Conservation (phyloP, 1,140 invertebrate species). For the Andrena cerasifolii region DNA sequence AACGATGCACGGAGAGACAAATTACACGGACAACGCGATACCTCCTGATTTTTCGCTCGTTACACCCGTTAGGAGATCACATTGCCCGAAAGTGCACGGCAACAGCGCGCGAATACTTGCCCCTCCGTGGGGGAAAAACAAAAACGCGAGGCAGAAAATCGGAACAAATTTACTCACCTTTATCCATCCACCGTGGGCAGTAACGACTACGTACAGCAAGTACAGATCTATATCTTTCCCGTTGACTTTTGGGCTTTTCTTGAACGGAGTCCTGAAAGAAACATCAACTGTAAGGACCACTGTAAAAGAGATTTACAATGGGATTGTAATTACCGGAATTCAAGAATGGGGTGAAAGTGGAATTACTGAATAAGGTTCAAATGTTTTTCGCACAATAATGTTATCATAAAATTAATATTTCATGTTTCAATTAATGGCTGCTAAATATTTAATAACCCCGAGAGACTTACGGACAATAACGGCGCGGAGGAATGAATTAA, state of each 20-base stretch:
- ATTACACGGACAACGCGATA: not conserved
- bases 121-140: too few species aligned
- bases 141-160: not conserved
- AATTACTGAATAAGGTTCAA: too few species aligned
- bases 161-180: slow-evolving; percentile 87
- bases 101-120: not conserved
- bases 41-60: slow-evolving; percentile 3
- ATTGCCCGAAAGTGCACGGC: not conserved
- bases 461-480: not conserved
- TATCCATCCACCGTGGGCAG: slow-evolving; percentile 94
- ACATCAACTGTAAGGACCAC: too few species aligned
- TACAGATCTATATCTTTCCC: slow-evolving; percentile 95
- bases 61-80: not conserved
- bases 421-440: not conserved
- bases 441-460: not conserved
- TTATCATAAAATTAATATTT: not conserved
- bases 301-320: too few species aligned
- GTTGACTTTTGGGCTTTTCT: slow-evolving; percentile 90
- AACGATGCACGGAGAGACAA: slow-evolving; percentile 3
- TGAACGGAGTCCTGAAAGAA: slow-evolving; percentile 90
- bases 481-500: too few species aligned
- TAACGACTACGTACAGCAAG: slow-evolving; percentile 94
- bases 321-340: too few species aligned
- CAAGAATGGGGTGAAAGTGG: too few species aligned
- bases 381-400: too few species aligned